Conservation (phyloP, 2,113 vertebrate species). For the Vidua macroura region DNA sequence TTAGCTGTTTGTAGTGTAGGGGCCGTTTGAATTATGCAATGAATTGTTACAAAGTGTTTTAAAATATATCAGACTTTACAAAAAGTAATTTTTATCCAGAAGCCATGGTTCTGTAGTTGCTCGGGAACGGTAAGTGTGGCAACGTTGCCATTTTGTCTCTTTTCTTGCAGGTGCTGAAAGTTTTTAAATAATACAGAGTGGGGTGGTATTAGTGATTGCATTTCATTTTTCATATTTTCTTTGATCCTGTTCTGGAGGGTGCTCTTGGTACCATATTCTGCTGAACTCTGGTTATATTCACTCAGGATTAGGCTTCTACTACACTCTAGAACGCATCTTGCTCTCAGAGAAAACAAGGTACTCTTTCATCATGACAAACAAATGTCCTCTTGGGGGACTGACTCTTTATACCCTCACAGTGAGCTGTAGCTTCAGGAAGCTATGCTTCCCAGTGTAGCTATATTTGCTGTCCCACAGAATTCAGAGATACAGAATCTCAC, state of each 20-base stretch:
- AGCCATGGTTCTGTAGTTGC: not conserved
- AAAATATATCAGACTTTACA: conserved; percentile 9
- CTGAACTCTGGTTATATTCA: not conserved
- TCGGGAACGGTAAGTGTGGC: not conserved
- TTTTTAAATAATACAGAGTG: not conserved
- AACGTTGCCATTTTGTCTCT: not conserved
- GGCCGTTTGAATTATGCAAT: conserved; percentile 34
- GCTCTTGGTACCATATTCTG: not conserved
- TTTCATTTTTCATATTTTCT: not conserved
- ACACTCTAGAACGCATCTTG: not conserved
- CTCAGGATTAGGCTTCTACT: not conserved
- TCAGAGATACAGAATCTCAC: too few relatives aligned
- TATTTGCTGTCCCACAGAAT: too few relatives aligned
- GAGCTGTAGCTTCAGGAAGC: too few relatives aligned
- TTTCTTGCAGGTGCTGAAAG: not conserved
- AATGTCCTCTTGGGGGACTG: not conserved
- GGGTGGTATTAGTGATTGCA: not conserved
- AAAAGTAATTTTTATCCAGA: conserved; percentile 42
- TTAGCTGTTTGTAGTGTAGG: conserved; percentile 11
- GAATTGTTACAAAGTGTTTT: conserved; percentile 24
- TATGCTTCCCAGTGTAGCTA: too few relatives aligned
- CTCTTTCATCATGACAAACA: not conserved
- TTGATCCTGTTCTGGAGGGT: not conserved
- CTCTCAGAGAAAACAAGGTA: not conserved
- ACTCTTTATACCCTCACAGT: not conserved